phyloP scores from a whole-genome alignment of 2,113 vertebrate species.

The Actinemys pallida region DNA sequence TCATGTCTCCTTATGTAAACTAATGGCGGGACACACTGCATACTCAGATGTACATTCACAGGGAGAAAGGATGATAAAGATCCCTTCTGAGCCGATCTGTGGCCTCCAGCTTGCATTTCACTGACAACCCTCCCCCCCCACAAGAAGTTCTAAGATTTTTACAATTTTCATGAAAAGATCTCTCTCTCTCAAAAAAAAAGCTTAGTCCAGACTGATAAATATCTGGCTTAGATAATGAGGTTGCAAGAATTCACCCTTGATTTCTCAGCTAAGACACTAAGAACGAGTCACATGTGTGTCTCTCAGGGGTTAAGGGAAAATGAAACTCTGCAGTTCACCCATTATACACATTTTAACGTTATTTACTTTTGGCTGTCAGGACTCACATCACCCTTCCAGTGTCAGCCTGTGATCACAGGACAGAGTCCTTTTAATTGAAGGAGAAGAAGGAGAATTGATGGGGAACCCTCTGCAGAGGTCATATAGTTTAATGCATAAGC shows the following conservation, averaged over 20 bases:
- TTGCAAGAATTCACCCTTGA: not conserved
- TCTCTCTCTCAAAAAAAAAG: not conserved
- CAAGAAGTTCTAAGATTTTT: not conserved
- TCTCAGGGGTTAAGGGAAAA: constrained; percentile 4
- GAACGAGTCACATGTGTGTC: not conserved
- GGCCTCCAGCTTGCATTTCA: fast-evolving
- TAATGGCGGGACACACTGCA: not conserved
- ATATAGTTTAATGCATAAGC: not conserved
- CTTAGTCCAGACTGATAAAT: not conserved
- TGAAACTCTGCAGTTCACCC: constrained; percentile 12
- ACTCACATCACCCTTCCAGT: constrained; percentile 32
- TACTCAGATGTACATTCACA: not conserved
- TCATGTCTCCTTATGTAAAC: not conserved
- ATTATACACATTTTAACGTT: constrained; percentile 15
- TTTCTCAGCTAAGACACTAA: not conserved
- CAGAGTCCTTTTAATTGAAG: constrained; percentile 12
- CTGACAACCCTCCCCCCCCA: not conserved
- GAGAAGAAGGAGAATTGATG: not conserved
- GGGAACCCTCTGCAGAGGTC: constrained; percentile 5
- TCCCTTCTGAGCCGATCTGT: not conserved
- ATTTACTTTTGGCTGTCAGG: constrained; percentile 53
- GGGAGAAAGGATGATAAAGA: not conserved
- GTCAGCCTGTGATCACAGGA: constrained; percentile 33
- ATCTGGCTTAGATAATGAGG: not conserved
- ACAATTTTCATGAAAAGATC: not conserved